Evolutionary conservation across 2,888 invertebrate species (phyloP).

Genomic region (Rhopalosiphum nymphaeae): DNA sequence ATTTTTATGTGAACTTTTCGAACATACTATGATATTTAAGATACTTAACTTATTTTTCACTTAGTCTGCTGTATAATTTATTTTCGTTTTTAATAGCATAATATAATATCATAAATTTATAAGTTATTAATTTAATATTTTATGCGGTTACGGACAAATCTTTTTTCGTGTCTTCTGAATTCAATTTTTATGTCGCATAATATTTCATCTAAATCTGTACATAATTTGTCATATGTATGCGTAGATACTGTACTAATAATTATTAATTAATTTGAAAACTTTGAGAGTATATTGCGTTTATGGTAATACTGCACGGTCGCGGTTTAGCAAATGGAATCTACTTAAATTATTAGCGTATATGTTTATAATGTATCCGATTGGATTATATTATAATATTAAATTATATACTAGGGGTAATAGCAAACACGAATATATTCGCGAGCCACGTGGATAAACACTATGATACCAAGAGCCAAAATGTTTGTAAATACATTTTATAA

Average conservation of each 20-base stretch:
- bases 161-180: neutral
- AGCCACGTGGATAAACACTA: no score
- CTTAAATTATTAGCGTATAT: neutral
- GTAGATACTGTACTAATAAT: neutral
- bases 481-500: no score
- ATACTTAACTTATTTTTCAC: no score
- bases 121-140: neutral
- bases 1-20: neutral
- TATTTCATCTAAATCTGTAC: neutral
- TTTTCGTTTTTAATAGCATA: neutral
- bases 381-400: neutral
- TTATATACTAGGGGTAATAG: no score
- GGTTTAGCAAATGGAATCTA: neutral
- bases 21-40: neutral
- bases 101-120: neutral
- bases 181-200: neutral
- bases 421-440: no score
- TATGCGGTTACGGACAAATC: neutral
- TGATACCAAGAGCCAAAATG: no score
- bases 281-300: neutral
- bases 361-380: neutral
- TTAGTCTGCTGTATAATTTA: neutral
- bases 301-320: neutral
- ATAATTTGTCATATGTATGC: neutral
- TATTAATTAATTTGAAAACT: neutral